A percentile compares a stretch with the other conserved stretches of the same genome.
These are phyloP conservation scores for Mizuhopecten yessoensis DNA, from an alignment of 1,140 invertebrate species.

Conservation along the genomic window DNA sequence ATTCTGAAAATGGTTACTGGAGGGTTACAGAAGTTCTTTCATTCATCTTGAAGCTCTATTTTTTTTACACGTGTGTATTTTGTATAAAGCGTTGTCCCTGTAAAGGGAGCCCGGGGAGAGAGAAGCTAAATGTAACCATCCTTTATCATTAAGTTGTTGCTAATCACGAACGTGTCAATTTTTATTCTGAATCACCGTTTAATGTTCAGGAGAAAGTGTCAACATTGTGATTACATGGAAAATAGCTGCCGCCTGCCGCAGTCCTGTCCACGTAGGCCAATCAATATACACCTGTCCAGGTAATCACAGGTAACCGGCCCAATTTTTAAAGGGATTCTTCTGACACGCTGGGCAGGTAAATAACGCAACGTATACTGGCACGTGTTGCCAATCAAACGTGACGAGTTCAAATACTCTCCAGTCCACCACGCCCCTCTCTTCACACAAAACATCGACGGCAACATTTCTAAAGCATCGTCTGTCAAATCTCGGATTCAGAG, in stretches of 20 bases:
- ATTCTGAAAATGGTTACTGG: too few relatives aligned
- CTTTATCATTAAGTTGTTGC: constrained; percentile 1
- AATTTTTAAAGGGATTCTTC: not conserved
- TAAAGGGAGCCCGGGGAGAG: not conserved
- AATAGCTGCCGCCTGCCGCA: constrained; percentile 29
- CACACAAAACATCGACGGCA: constrained; percentile 20
- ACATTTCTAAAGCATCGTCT: constrained; percentile 9
- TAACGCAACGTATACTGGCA: not conserved
- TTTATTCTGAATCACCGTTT: constrained; percentile 25
- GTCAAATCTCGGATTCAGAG: constrained; percentile 5
- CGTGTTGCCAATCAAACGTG: constrained; percentile 22
- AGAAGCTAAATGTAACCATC: not conserved
- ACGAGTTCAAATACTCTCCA: constrained; percentile 27
- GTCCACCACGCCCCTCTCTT: not conserved
- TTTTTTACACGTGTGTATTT: too few relatives aligned
- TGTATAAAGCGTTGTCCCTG: too few relatives aligned
- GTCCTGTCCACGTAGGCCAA: not conserved
- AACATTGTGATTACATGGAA: constrained; percentile 29
- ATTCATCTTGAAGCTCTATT: too few relatives aligned
- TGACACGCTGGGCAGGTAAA: constrained; percentile 11
- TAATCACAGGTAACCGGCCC: not conserved
- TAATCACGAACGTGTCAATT: constrained; percentile 24
- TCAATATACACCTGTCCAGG: constrained; percentile 29
- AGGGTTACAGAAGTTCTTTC: too few relatives aligned
- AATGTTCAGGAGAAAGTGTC: constrained; percentile 32